phyloP scores from a whole-genome alignment of 2,113 vertebrate genomes.

The Centropus unirufus region DNA sequence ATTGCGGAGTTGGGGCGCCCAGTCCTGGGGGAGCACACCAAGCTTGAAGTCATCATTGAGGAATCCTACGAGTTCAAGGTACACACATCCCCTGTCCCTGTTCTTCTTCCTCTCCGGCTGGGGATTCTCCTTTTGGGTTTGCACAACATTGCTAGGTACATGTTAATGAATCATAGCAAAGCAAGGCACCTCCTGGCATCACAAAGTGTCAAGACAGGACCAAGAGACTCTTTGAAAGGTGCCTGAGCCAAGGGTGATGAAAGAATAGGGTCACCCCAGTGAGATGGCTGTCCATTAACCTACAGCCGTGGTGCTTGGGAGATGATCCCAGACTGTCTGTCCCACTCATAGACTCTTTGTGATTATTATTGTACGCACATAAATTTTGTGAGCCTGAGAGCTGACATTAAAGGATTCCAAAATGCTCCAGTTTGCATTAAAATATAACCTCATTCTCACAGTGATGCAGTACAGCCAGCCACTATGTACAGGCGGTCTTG shows the following conservation, averaged over 20 bases:
- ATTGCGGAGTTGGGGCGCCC: slow-evolving; percentile 92
- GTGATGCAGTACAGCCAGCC: neutral
- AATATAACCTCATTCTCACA: neutral
- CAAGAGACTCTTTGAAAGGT: neutral
- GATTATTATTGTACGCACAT: neutral
- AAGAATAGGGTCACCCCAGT: neutral
- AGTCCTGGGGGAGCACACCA: slow-evolving; percentile 86
- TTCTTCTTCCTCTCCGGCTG: neutral
- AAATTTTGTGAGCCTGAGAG: neutral
- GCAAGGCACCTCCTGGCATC: rapidly evolving
- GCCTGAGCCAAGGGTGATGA: neutral
- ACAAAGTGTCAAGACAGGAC: neutral
- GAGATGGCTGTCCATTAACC: neutral
- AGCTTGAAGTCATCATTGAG: slow-evolving; percentile 92
- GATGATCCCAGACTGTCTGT: neutral
- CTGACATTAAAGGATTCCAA: neutral
- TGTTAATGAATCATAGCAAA: neutral
- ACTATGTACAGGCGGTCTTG: neutral
- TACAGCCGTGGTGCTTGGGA: neutral
- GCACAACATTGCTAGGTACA: neutral
- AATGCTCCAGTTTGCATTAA: neutral
- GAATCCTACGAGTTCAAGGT: slow-evolving; percentile 99
- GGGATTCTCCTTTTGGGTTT: neutral
- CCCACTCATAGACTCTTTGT: neutral
- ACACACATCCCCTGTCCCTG: neutral